Conservation (phyloP, 2,888 invertebrate species). For the Xanthorhoe spadicearia region DNA sequence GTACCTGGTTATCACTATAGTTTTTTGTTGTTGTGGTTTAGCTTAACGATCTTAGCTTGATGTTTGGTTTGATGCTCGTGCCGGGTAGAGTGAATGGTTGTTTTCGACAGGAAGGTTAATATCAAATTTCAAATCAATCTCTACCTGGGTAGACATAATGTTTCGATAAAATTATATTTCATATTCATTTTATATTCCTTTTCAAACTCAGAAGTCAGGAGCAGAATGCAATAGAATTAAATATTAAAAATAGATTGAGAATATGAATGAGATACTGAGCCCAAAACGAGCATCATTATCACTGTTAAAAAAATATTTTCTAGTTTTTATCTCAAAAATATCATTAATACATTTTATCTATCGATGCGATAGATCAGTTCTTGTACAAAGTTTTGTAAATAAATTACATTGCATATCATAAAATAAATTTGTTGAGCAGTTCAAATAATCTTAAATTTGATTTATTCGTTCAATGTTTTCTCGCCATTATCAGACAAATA, state of each 20-base stretch:
- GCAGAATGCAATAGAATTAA: too few species aligned
- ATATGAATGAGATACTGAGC: background rate
- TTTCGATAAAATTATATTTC: too few species aligned
- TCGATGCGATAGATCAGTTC: slow-evolving; percentile 42
- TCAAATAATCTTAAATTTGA: slow-evolving; percentile 37
- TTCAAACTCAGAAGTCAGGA: too few species aligned
- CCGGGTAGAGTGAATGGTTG: background rate
- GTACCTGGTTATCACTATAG: slow-evolving; percentile 43
- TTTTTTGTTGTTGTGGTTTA: slow-evolving; percentile 29
- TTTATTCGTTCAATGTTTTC: background rate
- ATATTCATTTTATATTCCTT: too few species aligned
- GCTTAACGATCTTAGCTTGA: slow-evolving; percentile 32
- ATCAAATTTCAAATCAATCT: too few species aligned
- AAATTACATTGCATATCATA: slow-evolving; percentile 75
- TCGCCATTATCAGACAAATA: background rate
- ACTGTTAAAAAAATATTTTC: slow-evolving; percentile 11
- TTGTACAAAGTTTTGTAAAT: slow-evolving; percentile 71
- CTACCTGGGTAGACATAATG: too few species aligned
- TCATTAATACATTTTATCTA: slow-evolving; percentile 25
- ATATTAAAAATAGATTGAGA: background rate
- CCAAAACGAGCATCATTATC: slow-evolving; percentile 1
- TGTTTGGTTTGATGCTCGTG: slow-evolving; percentile 3
- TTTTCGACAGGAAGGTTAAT: too few species aligned
- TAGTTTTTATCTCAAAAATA: slow-evolving; percentile 19
- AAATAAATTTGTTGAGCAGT: slow-evolving; percentile 46